phyloP scores from a whole-genome alignment of 2,797 vertebrate genomes.

The Anguilla pacifica region DNA sequence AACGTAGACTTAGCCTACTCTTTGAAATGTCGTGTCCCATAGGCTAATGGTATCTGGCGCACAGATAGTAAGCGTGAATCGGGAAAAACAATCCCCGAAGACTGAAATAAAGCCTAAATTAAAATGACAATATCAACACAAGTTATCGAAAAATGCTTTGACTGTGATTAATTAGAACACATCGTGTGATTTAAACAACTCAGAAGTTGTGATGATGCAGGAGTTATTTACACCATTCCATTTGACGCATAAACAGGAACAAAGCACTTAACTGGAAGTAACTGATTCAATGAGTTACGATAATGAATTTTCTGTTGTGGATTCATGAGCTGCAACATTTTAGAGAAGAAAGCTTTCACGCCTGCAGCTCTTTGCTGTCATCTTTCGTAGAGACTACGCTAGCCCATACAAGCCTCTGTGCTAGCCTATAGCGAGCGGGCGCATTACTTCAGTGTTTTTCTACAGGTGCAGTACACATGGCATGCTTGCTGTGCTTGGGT shows the following conservation, averaged over 20 bases:
- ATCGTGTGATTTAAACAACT: not conserved
- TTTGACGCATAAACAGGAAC: constrained; percentile 44
- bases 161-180: not conserved
- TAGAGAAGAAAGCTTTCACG: not conserved
- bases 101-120: not conserved
- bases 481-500: not conserved
- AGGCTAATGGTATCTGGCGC: constrained; percentile 11
- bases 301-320: not conserved
- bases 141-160: not conserved
- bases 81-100: not conserved
- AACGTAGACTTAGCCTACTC: not conserved
- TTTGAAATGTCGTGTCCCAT: not conserved
- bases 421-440: not conserved
- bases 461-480: not conserved
- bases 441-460: not conserved
- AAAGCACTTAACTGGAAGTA: constrained; percentile 53
- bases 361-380: not conserved
- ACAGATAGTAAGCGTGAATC: constrained; percentile 24
- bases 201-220: not conserved
- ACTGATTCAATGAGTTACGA: constrained; percentile 53
- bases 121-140: not conserved
- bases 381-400: not conserved
- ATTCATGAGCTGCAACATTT: not conserved
- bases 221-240: constrained; percentile 10
- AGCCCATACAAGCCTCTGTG: not conserved